phyloP scores from a whole-genome alignment of 2,888 invertebrate genomes.

The Folsomia candida region DNA sequence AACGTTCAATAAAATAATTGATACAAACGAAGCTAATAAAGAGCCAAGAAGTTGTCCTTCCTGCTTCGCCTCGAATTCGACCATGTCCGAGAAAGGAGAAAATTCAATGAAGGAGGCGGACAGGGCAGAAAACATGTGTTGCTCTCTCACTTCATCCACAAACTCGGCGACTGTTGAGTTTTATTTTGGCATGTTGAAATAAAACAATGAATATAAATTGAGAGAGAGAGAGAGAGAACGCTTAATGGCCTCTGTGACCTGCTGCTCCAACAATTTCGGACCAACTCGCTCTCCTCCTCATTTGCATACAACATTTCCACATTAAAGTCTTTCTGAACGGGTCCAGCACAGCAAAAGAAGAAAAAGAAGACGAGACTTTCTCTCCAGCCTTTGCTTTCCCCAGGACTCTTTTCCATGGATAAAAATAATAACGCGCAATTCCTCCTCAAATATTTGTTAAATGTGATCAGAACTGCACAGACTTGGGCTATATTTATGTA shows the following conservation, averaged over 20 bases:
- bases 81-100: too few species aligned
- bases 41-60: too few species aligned
- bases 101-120: too few species aligned
- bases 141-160: neutral
- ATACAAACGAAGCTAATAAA: conserved; percentile 42
- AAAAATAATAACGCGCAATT: neutral
- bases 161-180: neutral
- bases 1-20: conserved; percentile 42
- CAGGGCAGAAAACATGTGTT: neutral
- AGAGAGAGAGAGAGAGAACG: neutral
- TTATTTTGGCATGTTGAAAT: neutral
- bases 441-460: neutral
- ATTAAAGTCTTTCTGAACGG: conserved; percentile 28
- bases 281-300: conserved; percentile 10
- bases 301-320: conserved; percentile 32
- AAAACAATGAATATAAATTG: conserved; percentile 31
- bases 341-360: too few species aligned
- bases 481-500: neutral
- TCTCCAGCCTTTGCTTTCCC: neutral
- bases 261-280: neutral
- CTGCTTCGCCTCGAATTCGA: too few species aligned
- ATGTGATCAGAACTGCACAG: neutral
- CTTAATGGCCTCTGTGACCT: conserved; percentile 21
- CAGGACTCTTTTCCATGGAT: neutral
- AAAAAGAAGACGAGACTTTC: neutral